Evolutionary conservation across 2,888 invertebrate genomes (phyloP).

Genomic region (Caenorhabditis wallacei): DNA sequence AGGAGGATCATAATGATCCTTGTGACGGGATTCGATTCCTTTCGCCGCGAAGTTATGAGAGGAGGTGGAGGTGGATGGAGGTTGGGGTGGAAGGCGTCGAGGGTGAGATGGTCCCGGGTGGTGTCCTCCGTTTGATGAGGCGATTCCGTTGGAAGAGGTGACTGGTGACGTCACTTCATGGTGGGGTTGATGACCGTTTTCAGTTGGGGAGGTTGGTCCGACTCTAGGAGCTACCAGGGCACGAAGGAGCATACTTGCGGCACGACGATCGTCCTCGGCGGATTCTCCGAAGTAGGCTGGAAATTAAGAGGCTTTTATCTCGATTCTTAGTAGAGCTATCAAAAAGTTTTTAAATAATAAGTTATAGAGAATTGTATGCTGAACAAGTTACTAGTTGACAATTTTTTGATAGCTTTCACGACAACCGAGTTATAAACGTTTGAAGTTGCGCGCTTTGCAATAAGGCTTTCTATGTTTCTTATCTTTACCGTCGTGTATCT

Average conservation of each 20-base stretch:
- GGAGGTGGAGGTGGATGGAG: constrained; percentile 5
- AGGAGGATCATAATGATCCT: constrained; percentile 49
- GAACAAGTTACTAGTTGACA: too few species aligned
- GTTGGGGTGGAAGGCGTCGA: constrained; percentile 32
- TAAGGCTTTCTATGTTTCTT: too few species aligned
- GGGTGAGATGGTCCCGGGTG: background rate
- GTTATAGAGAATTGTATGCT: too few species aligned
- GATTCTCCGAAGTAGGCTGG: constrained; percentile 75
- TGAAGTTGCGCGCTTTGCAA: too few species aligned
- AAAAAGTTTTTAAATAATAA: too few species aligned
- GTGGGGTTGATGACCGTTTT: constrained; percentile 14
- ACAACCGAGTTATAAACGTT: too few species aligned
- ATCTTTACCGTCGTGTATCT: too few species aligned
- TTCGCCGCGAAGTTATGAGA: constrained; percentile 37
- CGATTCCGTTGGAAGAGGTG: background rate
- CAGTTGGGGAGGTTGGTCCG: constrained; percentile 16
- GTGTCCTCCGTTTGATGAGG: too few species aligned
- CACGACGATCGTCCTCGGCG: constrained; percentile 73
- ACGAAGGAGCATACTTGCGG: constrained; percentile 59
- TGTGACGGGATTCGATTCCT: constrained; percentile 38
- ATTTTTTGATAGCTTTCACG: too few species aligned
- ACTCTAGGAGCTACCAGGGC: constrained; percentile 55
- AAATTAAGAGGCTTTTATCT: too few species aligned
- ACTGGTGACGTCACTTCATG: constrained; percentile 5
- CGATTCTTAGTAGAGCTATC: too few species aligned